Evolutionary conservation across 2,797 vertebrate species (phyloP).

Genomic region (Neosalanx taihuensis): DNA sequence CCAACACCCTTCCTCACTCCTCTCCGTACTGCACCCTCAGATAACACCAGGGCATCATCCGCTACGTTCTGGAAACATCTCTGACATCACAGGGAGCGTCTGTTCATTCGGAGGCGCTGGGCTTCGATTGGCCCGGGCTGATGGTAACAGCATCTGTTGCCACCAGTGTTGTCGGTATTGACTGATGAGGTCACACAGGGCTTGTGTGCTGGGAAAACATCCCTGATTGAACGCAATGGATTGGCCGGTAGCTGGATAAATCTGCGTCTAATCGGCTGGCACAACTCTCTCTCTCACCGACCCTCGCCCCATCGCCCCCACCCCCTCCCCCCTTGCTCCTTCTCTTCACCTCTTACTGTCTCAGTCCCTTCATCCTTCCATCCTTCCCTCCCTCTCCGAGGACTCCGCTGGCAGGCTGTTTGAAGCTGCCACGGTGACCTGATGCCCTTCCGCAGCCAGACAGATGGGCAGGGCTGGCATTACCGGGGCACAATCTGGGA

Average conservation of each 20-base stretch:
- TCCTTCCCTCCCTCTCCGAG: background rate
- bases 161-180: constrained; percentile 43
- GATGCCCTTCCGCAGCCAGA: constrained; percentile 55
- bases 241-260: background rate
- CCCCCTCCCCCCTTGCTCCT: constrained; percentile 11
- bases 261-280: background rate
- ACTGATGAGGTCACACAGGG: constrained; percentile 36
- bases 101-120: constrained; percentile 39
- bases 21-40: background rate
- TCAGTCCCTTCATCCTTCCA: background rate
- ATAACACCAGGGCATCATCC: background rate
- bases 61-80: background rate
- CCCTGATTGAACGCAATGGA: background rate
- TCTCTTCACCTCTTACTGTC: background rate
- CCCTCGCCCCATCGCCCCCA: background rate
- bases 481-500: constrained; percentile 52
- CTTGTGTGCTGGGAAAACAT: constrained; percentile 18
- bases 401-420: constrained; percentile 45
- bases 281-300: constrained; percentile 1
- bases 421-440: constrained; percentile 48
- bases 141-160: constrained; percentile 60
- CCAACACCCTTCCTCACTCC: no score
- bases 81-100: constrained; percentile 38
- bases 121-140: constrained; percentile 27
- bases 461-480: constrained; percentile 51